Percentiles rank a stretch among this genome's conserved stretches.
phyloP scores from a whole-genome alignment of 2,113 vertebrate species.

The Oncorhynchus clarkii region DNA sequence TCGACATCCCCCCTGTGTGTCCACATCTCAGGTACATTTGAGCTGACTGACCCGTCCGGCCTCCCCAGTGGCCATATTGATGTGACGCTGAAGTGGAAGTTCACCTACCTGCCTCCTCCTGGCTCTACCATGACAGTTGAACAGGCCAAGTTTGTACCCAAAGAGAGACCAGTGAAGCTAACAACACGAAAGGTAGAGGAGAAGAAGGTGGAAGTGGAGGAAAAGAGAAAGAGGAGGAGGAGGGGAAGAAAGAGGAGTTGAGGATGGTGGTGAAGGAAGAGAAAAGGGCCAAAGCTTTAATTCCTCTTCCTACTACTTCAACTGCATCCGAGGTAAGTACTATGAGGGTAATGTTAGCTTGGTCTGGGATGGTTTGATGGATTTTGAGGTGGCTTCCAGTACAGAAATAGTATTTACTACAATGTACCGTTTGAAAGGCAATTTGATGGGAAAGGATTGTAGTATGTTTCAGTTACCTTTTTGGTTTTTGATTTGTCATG shows the following conservation, averaged over 20 bases:
- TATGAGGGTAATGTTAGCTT: background rate
- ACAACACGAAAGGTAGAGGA: conserved; percentile 22
- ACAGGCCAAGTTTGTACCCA: conserved; percentile 34
- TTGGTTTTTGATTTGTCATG: too few species aligned
- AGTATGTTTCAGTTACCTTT: too few species aligned
- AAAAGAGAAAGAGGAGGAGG: background rate
- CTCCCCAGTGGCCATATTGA: conserved; percentile 75
- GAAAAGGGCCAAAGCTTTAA: too few species aligned
- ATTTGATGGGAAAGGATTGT: too few species aligned
- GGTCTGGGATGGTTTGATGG: background rate
- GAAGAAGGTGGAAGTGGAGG: background rate
- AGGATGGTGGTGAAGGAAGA: too few species aligned
- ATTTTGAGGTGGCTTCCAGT: too few species aligned
- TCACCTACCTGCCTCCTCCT: conserved; percentile 70
- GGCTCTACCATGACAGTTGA: conserved; percentile 49
- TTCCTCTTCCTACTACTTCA: background rate
- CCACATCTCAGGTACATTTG: conserved; percentile 76
- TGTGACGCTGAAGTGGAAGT: conserved; percentile 80
- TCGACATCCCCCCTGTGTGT: background rate
- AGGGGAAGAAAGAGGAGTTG: too few species aligned
- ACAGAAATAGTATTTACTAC: too few species aligned
- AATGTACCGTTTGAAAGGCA: too few species aligned
- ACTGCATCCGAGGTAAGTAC: background rate
- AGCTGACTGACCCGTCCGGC: conserved; percentile 71
- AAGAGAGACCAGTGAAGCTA: too few species aligned